phyloP scores from a whole-genome alignment of 2,888 invertebrate genomes.

The Lapara coniferarum region DNA sequence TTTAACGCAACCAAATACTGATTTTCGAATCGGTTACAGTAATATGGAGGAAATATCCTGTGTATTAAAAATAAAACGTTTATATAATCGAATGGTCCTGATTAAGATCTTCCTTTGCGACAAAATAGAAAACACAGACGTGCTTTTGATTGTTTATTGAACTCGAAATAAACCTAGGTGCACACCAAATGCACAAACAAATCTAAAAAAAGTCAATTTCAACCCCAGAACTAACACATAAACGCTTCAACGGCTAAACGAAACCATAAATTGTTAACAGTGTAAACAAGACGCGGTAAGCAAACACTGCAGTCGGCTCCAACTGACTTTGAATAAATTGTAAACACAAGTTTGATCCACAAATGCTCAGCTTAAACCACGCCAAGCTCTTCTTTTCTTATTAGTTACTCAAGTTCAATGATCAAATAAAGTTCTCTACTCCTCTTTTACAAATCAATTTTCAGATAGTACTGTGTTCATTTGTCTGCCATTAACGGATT shows the following conservation, averaged over 20 bases:
- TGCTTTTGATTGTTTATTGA: no score
- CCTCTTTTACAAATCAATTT: no score
- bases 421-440: no score
- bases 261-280: conserved; percentile 31
- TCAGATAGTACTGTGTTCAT: no score
- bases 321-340: background rate
- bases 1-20: no score
- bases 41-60: no score
- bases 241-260: conserved; percentile 9
- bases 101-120: background rate
- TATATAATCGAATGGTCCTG: no score
- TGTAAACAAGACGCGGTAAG: conserved; percentile 36
- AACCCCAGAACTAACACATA: background rate
- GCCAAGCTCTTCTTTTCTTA: no score
- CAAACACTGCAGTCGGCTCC: conserved; percentile 31
- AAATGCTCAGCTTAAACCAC: background rate
- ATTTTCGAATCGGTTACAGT: no score
- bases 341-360: background rate
- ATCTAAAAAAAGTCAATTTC: background rate
- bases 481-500: no score
- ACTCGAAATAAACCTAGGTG: background rate
- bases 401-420: no score
- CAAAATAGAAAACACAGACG: background rate
- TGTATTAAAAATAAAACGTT: no score
- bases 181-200: background rate